Percentiles rank a stretch among this genome's conserved stretches.
phyloP scores from a whole-genome alignment of 2,797 vertebrate genomes.

The Bucorvus abyssinicus region DNA sequence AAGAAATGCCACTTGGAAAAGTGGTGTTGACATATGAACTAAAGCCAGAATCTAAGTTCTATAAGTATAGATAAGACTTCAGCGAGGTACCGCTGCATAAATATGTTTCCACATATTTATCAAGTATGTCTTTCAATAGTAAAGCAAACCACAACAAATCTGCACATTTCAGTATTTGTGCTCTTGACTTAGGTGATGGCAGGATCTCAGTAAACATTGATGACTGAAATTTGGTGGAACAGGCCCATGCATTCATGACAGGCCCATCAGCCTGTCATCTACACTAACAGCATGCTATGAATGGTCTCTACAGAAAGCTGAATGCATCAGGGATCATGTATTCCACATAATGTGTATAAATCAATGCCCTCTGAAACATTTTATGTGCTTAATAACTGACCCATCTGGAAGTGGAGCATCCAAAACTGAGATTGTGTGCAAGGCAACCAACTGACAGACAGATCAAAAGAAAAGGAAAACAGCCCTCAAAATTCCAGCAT shows the following conservation, averaged over 20 bases:
- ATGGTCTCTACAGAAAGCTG: neutral
- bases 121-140: neutral
- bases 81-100: neutral
- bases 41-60: neutral
- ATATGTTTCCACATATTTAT: neutral
- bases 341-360: neutral
- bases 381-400: neutral
- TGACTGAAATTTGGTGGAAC: neutral
- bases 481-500: neutral
- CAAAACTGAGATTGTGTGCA: neutral
- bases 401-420: neutral
- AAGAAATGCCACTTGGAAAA: neutral
- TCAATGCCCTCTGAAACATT: neutral
- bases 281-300: neutral
- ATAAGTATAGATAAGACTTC: neutral
- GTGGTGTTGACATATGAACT: neutral
- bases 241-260: neutral
- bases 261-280: neutral
- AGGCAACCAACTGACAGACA: neutral
- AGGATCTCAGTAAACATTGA: neutral
- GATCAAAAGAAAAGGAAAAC: neutral
- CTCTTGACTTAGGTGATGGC: neutral
- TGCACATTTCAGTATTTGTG: neutral
- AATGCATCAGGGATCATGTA: neutral
- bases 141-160: neutral